phyloP scores from a whole-genome alignment of 2,113 vertebrate species.

The Hystrix cristata region DNA sequence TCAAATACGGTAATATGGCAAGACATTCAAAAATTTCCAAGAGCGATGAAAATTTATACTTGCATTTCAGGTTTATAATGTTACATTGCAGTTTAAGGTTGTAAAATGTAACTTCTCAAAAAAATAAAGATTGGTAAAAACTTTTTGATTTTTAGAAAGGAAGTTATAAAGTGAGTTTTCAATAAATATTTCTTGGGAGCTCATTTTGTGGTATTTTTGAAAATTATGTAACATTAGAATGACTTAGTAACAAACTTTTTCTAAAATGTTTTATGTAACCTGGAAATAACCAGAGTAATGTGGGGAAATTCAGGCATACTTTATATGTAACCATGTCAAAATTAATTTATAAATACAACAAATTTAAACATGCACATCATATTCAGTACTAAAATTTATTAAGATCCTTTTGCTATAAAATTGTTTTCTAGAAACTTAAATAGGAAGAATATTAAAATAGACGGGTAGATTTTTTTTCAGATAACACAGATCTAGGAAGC shows the following conservation, averaged over 20 bases:
- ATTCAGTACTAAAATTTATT: not conserved
- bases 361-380: not conserved
- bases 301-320: not conserved
- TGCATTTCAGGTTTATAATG: not conserved
- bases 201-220: not conserved
- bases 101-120: not conserved
- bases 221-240: not conserved
- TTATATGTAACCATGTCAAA: not conserved
- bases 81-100: not conserved
- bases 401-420: conserved; percentile 10
- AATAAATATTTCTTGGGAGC: conserved; percentile 4
- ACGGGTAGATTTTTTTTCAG: not conserved
- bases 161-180: not conserved
- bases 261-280: conserved; percentile 26
- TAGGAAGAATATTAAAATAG: not conserved
- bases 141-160: not conserved
- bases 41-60: not conserved
- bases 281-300: not conserved
- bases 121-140: not conserved
- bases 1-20: not conserved
- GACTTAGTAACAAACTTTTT: not conserved
- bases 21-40: not conserved
- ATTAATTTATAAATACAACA: not conserved
- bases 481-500: not conserved
- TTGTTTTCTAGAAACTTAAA: conserved; percentile 36